phyloP scores from a whole-genome alignment of 2,888 invertebrate genomes.

The Lissonota sp. region DNA sequence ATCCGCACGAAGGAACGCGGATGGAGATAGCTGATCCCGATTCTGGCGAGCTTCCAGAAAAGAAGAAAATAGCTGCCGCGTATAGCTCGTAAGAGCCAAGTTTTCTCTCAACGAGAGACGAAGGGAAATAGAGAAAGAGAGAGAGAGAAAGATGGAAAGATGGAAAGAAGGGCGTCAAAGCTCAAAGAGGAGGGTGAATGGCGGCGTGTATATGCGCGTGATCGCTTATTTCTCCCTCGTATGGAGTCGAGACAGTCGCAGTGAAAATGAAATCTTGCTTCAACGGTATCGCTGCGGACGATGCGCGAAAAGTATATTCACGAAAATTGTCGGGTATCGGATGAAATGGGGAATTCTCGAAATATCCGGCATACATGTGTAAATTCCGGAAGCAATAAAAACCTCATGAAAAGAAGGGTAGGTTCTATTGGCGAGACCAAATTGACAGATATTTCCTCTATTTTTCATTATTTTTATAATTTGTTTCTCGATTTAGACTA shows the following conservation, averaged over 20 bases:
- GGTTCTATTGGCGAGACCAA: no score
- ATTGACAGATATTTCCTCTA: no score
- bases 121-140: neutral
- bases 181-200: constrained; percentile 33
- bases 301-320: neutral
- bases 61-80: constrained; percentile 33
- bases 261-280: constrained; percentile 21
- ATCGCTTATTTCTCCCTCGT: constrained; percentile 49
- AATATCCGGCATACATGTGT: neutral
- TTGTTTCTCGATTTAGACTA: no score
- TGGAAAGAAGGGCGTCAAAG: constrained; percentile 39
- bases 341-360: constrained; percentile 2
- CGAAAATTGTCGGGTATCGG: constrained; percentile 2
- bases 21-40: constrained; percentile 64
- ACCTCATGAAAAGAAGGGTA: neutral
- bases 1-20: constrained; percentile 62
- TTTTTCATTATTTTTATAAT: no score
- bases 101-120: constrained; percentile 31
- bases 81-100: constrained; percentile 54
- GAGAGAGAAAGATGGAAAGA: constrained; percentile 10
- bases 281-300: neutral
- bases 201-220: constrained; percentile 28
- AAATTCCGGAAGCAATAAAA: neutral
- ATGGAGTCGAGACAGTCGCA: constrained; percentile 24
- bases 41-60: constrained; percentile 59